Conservation (phyloP, 2,113 vertebrate species). For the Notarius quadriscutis region DNA sequence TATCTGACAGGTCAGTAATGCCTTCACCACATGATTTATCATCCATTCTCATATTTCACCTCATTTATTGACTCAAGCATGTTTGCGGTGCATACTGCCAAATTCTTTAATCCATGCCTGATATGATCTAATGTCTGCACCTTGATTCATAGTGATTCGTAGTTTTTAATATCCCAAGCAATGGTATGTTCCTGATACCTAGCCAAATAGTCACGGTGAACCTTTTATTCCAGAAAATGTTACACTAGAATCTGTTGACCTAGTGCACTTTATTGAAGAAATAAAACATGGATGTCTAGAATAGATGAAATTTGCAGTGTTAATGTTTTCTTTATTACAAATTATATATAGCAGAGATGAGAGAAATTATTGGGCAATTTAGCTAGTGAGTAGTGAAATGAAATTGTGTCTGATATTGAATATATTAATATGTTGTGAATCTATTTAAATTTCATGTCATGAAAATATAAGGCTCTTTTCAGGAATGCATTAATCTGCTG, state of each 20-base stretch:
- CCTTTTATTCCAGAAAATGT: neutral
- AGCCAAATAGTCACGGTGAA: neutral
- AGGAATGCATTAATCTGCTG: neutral
- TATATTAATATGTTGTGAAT: neutral
- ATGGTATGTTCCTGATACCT: neutral
- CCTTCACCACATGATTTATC: neutral
- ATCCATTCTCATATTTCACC: neutral
- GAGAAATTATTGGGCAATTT: neutral
- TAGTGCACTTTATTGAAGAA: neutral
- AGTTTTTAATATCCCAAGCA: neutral
- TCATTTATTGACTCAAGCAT: neutral
- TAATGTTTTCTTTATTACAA: neutral
- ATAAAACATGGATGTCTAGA: neutral
- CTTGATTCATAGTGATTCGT: neutral
- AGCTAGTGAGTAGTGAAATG: neutral
- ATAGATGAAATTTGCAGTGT: neutral
- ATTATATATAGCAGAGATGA: neutral
- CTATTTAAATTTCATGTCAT: neutral
- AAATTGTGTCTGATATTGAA: neutral
- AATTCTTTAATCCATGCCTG: neutral
- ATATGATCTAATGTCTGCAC: neutral
- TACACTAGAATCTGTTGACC: neutral
- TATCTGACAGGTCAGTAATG: neutral
- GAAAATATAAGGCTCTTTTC: neutral
- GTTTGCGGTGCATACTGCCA: neutral